These are phyloP conservation scores for Sycophila sp. DNA, from an alignment of 1,140 invertebrate species.

Conservation along the genomic window DNA sequence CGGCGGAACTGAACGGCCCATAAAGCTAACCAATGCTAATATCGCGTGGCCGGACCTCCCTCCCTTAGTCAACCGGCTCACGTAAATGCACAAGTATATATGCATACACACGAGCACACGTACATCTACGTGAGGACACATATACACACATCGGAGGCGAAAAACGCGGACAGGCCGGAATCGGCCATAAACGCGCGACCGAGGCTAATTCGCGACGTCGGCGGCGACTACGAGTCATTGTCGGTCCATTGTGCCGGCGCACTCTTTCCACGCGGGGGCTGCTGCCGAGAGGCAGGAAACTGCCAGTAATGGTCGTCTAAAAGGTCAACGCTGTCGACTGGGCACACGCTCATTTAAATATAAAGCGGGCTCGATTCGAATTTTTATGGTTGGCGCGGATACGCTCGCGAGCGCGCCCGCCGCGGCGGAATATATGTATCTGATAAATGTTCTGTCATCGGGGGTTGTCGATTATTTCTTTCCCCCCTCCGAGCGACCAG, in stretches of 20 bases:
- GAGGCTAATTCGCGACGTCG: conserved; percentile 63
- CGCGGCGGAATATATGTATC: neutral
- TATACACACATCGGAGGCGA: too few species aligned
- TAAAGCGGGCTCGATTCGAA: conserved; percentile 21
- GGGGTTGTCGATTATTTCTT: neutral
- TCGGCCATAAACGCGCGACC: conserved; percentile 65
- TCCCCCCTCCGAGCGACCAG: too few species aligned
- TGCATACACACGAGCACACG: too few species aligned
- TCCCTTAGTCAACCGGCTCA: neutral
- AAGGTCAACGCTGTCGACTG: conserved; percentile 40
- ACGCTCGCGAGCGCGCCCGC: neutral
- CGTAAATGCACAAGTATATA: too few species aligned
- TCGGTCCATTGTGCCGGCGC: conserved; percentile 51
- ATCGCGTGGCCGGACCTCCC: conserved; percentile 39
- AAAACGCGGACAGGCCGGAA: conserved; percentile 55
- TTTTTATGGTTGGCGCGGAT: conserved; percentile 7
- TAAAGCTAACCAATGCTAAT: conserved; percentile 69
- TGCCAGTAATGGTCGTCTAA: conserved; percentile 56
- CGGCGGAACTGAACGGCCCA: conserved; percentile 67
- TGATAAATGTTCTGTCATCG: conserved; percentile 30
- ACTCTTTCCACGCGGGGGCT: conserved; percentile 17
- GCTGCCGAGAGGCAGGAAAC: conserved; percentile 56
- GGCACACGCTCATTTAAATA: conserved; percentile 12
- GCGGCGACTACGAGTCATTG: conserved; percentile 55
- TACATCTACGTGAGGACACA: too few species aligned